These are phyloP conservation scores for Pseudomyrmex pallidus DNA, from an alignment of 1,140 invertebrate genomes.

Conservation along the genomic window DNA sequence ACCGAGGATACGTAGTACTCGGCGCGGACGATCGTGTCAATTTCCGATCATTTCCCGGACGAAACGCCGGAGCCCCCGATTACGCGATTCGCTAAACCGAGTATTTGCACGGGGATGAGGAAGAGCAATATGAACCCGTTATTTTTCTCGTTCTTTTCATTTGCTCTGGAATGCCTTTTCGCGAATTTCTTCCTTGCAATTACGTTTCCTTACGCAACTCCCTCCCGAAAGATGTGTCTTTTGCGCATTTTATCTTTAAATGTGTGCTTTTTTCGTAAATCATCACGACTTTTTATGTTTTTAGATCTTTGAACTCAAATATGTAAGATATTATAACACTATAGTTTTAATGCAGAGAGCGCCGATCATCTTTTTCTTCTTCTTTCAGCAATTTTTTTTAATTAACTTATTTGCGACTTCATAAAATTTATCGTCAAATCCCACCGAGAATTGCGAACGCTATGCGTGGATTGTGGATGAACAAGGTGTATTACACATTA, in stretches of 20 bases:
- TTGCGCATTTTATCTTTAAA: no score
- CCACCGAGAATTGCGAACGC: neutral
- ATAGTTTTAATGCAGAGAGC: neutral
- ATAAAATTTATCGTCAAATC: conserved; percentile 5
- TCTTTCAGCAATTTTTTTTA: neutral
- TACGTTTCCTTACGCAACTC: neutral
- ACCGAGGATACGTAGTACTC: conserved; percentile 1
- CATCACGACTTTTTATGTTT: neutral
- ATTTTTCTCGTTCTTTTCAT: conserved; percentile 15
- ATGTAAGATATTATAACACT: neutral
- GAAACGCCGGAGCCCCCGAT: conserved; percentile 13
- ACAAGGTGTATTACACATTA: conserved; percentile 5
- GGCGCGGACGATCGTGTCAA: neutral
- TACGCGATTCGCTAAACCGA: conserved; percentile 26
- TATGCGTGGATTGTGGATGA: neutral
- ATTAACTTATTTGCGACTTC: neutral
- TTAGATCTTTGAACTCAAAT: neutral
- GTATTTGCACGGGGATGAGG: neutral
- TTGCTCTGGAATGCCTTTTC: neutral
- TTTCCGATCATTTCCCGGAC: conserved; percentile 40
- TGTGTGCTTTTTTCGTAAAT: neutral
- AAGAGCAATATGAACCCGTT: conserved; percentile 23
- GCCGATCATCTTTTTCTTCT: neutral
- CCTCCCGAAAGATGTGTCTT: neutral
- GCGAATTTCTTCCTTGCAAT: neutral